Percentiles rank a stretch among this genome's conserved stretches.
Conservation (phyloP, 1,140 invertebrate species). For the Drosophila busckii region DNA sequence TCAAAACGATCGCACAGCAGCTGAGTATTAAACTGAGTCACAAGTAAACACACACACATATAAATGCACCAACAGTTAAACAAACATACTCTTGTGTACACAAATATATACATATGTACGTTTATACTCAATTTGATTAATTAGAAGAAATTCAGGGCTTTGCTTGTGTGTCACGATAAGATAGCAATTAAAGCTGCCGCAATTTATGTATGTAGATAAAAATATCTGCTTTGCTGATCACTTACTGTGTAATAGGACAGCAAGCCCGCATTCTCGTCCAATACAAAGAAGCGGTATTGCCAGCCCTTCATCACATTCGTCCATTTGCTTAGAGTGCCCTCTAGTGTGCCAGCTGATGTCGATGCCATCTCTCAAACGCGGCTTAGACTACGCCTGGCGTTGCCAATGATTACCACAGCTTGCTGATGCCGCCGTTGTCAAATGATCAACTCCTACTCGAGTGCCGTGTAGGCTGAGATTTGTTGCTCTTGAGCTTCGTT, state of each 20-base stretch:
- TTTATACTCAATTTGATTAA: conserved; percentile 32
- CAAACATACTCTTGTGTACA: background rate
- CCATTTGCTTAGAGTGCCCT: conserved; percentile 99
- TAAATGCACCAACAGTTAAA: background rate
- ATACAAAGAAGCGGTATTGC: conserved; percentile 99
- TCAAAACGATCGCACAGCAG: background rate
- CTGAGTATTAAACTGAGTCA: background rate
- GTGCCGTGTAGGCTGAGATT: conserved; percentile 1
- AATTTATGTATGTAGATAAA: conserved; percentile 21
- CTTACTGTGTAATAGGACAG: conserved; percentile 98
- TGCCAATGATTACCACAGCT: background rate
- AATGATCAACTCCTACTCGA: conserved; percentile 23
- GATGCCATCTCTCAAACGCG: conserved; percentile 27
- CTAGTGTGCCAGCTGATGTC: conserved; percentile 83
- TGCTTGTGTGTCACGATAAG: conserved; percentile 20
- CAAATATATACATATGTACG: background rate
- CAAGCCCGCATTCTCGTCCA: conserved; percentile 96
- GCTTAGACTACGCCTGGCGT: background rate
- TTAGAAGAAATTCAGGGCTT: conserved; percentile 4
- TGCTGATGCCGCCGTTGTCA: conserved; percentile 14
- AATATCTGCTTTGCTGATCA: conserved; percentile 51
- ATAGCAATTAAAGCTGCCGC: conserved; percentile 16
- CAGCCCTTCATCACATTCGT: conserved; percentile 99
- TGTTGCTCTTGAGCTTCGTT: background rate
- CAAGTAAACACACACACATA: conserved; percentile 9